These are phyloP conservation scores for Myotis davidii DNA, from an alignment of 2,113 vertebrate genomes.

Conservation along the genomic window DNA sequence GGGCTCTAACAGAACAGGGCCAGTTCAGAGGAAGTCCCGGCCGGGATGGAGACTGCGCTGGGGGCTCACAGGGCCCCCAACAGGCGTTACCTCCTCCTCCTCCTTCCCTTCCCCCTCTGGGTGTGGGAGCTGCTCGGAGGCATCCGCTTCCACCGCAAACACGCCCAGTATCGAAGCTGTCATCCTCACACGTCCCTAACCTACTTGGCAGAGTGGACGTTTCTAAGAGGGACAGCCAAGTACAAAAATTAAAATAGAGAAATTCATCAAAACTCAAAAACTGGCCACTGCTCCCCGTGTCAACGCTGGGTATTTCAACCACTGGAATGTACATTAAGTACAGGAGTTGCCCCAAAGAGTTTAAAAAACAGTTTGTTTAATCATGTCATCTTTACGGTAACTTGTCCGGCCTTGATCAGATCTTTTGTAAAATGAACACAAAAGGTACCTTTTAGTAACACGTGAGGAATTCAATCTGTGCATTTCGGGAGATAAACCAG, in stretches of 20 bases:
- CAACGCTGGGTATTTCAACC: not conserved
- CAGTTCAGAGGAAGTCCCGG: not conserved
- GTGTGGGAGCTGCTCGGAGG: conserved; percentile 3
- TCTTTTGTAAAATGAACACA: conserved; percentile 46
- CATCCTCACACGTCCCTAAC: conserved; percentile 31
- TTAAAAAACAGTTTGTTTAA: not conserved
- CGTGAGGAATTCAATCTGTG: not conserved
- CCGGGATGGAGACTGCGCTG: not conserved
- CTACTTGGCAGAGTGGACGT: not conserved
- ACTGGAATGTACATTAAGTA: conserved; percentile 33
- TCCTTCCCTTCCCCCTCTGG: not conserved
- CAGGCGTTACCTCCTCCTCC: not conserved
- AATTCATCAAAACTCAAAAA: conserved; percentile 33
- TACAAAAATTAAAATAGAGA: conserved; percentile 18
- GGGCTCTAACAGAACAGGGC: not conserved
- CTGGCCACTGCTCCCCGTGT: not conserved
- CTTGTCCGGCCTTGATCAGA: not conserved
- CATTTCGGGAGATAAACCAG: not conserved
- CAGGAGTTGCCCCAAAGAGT: not conserved
- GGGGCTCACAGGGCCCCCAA: not conserved
- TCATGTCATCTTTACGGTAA: not conserved
- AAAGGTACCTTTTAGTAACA: not conserved
- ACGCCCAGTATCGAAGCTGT: not conserved
- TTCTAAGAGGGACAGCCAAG: conserved; percentile 44
- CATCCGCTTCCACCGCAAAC: conserved; percentile 13